Base-by-base conservation (phyloP, 2,113 vertebrate genomes). In the Halichoerus grypus region DNA sequence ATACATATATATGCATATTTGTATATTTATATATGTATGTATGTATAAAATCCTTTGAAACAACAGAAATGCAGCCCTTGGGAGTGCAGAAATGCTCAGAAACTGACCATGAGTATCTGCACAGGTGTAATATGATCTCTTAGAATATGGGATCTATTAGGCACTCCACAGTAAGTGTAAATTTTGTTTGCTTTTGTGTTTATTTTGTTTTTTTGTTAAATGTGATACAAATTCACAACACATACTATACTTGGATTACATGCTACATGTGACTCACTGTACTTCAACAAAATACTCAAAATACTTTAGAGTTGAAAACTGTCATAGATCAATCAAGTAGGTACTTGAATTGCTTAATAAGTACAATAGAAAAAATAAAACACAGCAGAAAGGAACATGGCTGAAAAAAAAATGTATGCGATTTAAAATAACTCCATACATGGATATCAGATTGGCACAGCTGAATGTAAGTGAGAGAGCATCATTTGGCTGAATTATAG, bases 401-500 rank as follows among this genome's bases (percentile, higher is more conserved):
- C 4, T 82, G 61, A 5, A 65, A 46, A 91, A 57, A 88, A 61
- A 57, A 59, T 0, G 4, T 31, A 72, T 10, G 1, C 9, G 49
- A 67, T 3, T 80, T 26, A 76, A 92, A 84, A 39, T 57, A 31
- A 46, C 1, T 39, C 16, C 36, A 51, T 15, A 1, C 2, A 67
- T 89, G 18, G 28, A 11, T 3, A n/a, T 79, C 11, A 57, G 18
- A 42, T 28, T 39, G 39, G 3, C 14, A 16, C 0, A 83, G 9
- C 11, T 3, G 4, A n/a, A 16, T 16, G 3, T 31, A 18, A 92
- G 13, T 22, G 10, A 42, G 14, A 72, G 18, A 49, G 51, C 1
- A 13, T 4, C 42, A 53, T 0, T 0, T 69, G 53, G 13, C 12
- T 81, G 5, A 53, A 9, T 22, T 0, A 28, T 3, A 33, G 9